Percentiles rank a stretch among this genome's conserved stretches.
These are phyloP conservation scores for Cydia amplana DNA, from an alignment of 1,140 invertebrate genomes.

Conservation along the genomic window DNA sequence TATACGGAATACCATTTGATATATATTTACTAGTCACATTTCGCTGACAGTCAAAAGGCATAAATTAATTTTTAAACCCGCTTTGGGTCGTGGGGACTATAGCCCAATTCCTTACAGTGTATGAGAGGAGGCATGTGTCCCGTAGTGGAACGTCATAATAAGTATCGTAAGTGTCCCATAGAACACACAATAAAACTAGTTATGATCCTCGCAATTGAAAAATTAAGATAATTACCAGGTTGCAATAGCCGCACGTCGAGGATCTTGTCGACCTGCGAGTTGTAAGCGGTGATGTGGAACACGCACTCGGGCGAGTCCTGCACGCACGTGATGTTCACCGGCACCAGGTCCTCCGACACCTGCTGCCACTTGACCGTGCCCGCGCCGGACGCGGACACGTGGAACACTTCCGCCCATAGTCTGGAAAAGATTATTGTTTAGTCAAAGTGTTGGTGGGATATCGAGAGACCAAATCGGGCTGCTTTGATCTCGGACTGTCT, in stretches of 20 bases:
- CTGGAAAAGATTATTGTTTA: slow-evolving; percentile 77
- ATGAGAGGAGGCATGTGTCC: too few relatives aligned
- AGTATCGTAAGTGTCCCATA: too few relatives aligned
- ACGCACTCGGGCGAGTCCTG: slow-evolving; percentile 97
- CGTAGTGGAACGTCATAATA: too few relatives aligned
- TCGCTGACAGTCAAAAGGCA: too few relatives aligned
- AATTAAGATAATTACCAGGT: slow-evolving; percentile 85
- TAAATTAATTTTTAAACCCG: too few relatives aligned
- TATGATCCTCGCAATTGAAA: too few relatives aligned
- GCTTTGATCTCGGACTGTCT: too few relatives aligned
- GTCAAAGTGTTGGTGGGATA: neutral
- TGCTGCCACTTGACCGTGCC: slow-evolving; percentile 97
- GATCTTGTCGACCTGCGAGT: slow-evolving; percentile 98
- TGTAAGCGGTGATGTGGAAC: slow-evolving; percentile 99
- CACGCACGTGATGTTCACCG: slow-evolving; percentile 98
- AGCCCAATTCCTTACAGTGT: too few relatives aligned
- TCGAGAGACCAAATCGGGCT: too few relatives aligned
- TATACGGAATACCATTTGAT: too few relatives aligned
- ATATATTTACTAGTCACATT: too few relatives aligned
- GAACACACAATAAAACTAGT: neutral
- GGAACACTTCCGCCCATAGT: slow-evolving; percentile 98
- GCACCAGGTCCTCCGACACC: slow-evolving; percentile 97
- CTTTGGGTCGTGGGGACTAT: too few relatives aligned
- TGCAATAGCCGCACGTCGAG: slow-evolving; percentile 97
- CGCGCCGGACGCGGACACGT: slow-evolving; percentile 93